phyloP scores from a whole-genome alignment of 1,140 invertebrate genomes.

The Mizuhopecten yessoensis region DNA sequence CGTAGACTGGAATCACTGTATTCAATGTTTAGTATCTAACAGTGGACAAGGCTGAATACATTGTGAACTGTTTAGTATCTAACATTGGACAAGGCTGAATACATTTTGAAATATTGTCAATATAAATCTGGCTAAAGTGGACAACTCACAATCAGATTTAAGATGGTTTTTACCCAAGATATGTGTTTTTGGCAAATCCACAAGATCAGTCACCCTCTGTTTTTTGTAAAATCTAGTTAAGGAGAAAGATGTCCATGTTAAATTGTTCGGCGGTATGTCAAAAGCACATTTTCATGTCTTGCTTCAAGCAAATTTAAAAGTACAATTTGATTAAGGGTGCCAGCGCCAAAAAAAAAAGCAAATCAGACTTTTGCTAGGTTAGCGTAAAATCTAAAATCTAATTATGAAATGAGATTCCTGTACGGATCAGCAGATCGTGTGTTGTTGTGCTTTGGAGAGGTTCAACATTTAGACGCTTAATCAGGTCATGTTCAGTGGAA shows the following conservation, averaged over 20 bases:
- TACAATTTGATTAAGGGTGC: slow-evolving; percentile 30
- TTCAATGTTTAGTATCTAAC: slow-evolving; percentile 2
- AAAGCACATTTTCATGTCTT: neutral
- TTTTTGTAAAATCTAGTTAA: slow-evolving; percentile 18
- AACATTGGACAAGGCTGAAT: neutral
- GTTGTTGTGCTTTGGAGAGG: neutral
- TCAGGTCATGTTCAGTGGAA: neutral
- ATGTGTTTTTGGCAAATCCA: neutral
- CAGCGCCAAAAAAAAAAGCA: neutral
- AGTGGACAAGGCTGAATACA: neutral
- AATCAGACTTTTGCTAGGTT: slow-evolving; percentile 1
- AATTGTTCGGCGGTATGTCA: slow-evolving; percentile 31
- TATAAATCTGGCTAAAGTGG: slow-evolving; percentile 28
- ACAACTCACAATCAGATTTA: slow-evolving; percentile 16
- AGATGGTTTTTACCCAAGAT: neutral
- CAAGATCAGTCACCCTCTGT: neutral
- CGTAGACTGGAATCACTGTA: neutral
- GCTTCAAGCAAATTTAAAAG: neutral
- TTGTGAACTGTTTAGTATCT: neutral
- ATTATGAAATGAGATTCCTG: neutral
- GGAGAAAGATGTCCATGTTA: neutral
- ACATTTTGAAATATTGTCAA: slow-evolving; percentile 7
- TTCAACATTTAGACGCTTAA: neutral
- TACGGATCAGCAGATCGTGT: neutral
- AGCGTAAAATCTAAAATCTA: neutral